These are phyloP conservation scores for Melanerpes formicivorus DNA, from an alignment of 2,113 vertebrate species.

Conservation along the genomic window DNA sequence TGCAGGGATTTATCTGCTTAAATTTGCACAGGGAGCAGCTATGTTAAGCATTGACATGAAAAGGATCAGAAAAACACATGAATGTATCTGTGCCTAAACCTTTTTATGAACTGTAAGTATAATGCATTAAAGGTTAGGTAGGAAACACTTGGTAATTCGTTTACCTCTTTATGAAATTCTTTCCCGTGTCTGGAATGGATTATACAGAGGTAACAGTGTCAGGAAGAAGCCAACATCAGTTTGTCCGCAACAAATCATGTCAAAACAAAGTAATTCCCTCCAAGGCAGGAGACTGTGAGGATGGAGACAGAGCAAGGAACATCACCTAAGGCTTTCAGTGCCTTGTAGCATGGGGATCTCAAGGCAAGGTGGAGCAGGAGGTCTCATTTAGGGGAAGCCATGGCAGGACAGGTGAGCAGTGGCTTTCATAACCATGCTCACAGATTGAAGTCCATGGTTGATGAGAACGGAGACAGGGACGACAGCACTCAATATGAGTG, in stretches of 20 bases:
- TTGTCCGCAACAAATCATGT: neutral
- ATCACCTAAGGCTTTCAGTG: neutral
- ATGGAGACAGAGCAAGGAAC: neutral
- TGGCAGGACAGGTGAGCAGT: neutral
- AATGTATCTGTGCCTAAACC: neutral
- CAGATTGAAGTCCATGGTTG: neutral
- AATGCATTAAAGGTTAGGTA: constrained; percentile 34
- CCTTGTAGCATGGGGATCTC: neutral
- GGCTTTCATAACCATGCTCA: neutral
- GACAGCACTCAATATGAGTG: no score
- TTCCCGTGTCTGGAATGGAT: constrained; percentile 50
- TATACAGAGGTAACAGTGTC: neutral
- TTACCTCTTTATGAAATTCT: constrained; percentile 45
- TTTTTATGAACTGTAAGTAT: constrained; percentile 38
- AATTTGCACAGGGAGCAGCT: constrained; percentile 27
- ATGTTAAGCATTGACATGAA: neutral
- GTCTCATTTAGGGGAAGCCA: neutral
- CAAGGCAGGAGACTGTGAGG: neutral
- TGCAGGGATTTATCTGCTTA: constrained; percentile 31
- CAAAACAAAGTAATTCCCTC: neutral
- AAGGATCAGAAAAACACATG: constrained; percentile 23
- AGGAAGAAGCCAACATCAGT: constrained; percentile 10
- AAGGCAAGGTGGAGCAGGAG: neutral
- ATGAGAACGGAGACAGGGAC: no score
- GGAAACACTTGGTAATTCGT: constrained; percentile 31